Evolutionary conservation across 2,113 vertebrate species (phyloP).

Genomic region (Serilophus lunatus): DNA sequence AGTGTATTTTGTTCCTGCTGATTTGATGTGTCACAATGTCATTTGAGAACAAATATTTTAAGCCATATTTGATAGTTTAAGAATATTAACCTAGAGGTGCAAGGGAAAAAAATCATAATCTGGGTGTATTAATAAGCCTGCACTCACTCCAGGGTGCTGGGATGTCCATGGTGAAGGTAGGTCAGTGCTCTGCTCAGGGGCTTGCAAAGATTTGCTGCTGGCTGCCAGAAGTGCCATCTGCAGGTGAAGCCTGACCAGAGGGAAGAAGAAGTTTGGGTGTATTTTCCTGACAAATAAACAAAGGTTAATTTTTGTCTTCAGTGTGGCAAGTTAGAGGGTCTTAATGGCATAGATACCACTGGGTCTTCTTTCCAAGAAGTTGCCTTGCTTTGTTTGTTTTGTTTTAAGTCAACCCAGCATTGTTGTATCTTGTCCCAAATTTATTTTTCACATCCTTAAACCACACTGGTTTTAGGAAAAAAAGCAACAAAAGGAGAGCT

Average conservation of each 20-base stretch:
- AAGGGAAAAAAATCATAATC: neutral
- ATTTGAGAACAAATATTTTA: neutral
- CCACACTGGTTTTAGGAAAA: neutral
- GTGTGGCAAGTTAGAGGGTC: neutral
- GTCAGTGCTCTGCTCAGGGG: neutral
- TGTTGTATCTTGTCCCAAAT: neutral
- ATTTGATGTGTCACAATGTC: neutral
- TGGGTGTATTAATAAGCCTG: neutral
- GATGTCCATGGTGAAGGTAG: neutral
- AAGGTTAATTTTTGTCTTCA: neutral
- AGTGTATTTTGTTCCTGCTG: neutral
- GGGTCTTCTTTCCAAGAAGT: neutral
- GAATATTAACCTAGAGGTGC: neutral
- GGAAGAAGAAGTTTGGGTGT: neutral
- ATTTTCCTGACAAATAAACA: neutral
- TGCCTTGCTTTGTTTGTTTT: neutral
- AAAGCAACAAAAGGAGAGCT: neutral
- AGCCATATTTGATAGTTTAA: slow-evolving; percentile 25
- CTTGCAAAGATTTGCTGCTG: neutral
- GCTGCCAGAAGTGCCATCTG: neutral
- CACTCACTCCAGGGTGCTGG: neutral
- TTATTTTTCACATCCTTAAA: neutral
- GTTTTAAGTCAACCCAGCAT: neutral
- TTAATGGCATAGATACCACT: neutral
- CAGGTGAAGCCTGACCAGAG: neutral